phyloP scores from a whole-genome alignment of 2,797 vertebrate genomes.

The Salmo trutta region DNA sequence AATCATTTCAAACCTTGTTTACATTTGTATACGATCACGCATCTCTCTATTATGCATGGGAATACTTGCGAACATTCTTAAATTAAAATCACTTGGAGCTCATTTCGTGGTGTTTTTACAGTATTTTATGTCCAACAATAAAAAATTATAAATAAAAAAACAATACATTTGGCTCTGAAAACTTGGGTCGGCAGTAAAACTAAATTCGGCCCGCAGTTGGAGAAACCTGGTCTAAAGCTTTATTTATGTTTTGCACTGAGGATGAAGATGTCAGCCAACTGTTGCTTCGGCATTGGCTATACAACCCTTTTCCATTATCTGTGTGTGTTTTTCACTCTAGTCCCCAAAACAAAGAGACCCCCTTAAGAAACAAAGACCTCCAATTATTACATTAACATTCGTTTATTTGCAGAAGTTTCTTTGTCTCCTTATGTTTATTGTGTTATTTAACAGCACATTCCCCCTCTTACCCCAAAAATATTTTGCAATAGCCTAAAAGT shows the following conservation, averaged over 20 bases:
- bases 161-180: too few relatives aligned
- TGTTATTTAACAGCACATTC: background rate
- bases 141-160: too few relatives aligned
- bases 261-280: background rate
- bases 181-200: too few relatives aligned
- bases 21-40: too few relatives aligned
- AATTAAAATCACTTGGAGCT: too few relatives aligned
- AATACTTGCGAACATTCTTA: too few relatives aligned
- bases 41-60: too few relatives aligned
- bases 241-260: background rate
- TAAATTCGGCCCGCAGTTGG: too few relatives aligned
- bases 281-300: too few relatives aligned
- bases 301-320: background rate
- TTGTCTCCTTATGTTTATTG: background rate
- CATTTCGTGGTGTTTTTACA: too few relatives aligned
- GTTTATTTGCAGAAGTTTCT: background rate
- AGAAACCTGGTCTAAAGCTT: background rate
- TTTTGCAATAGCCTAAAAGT: slow-evolving; percentile 54
- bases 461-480: slow-evolving; percentile 42
- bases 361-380: background rate
- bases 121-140: too few relatives aligned
- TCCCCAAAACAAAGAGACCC: background rate
- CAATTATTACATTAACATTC: background rate
- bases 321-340: background rate
- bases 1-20: too few relatives aligned